Evolutionary conservation across 2,888 invertebrate species (phyloP).

Genomic region (Tineola bisselliella): DNA sequence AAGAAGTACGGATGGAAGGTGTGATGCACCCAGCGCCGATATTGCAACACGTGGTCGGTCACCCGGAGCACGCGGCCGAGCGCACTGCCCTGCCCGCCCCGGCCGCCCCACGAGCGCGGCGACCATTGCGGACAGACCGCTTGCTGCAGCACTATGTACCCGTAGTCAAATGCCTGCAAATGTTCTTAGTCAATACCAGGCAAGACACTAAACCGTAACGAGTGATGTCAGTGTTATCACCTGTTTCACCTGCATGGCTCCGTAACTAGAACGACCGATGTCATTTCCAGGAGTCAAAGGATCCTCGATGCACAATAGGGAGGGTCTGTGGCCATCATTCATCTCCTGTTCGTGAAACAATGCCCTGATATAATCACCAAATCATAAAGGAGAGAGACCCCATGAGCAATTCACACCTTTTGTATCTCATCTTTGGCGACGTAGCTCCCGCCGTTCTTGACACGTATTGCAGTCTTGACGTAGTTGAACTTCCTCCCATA

Average conservation of each 20-base stretch:
- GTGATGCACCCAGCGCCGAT: constrained; percentile 61
- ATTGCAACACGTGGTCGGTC: constrained; percentile 88
- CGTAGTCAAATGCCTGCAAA: constrained; percentile 92
- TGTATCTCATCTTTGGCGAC: constrained; percentile 94
- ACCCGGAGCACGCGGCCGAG: constrained; percentile 92
- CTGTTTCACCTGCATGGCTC: constrained; percentile 79
- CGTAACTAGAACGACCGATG: constrained; percentile 97
- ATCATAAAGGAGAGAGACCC: no score
- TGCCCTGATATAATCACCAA: no score
- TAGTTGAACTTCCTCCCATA: constrained; percentile 98
- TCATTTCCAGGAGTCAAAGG: constrained; percentile 96
- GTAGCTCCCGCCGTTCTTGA: constrained; percentile 93
- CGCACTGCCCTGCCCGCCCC: constrained; percentile 67
- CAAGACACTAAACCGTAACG: no score
- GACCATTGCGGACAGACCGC: constrained; percentile 69
- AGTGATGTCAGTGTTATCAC: no score
- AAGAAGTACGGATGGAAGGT: constrained; percentile 57
- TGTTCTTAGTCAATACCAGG: no score
- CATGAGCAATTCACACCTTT: constrained; percentile 47
- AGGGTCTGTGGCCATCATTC: constrained; percentile 93
- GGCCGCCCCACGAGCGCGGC: constrained; percentile 28
- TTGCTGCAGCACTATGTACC: constrained; percentile 84
- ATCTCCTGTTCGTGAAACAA: constrained; percentile 72
- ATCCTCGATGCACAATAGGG: constrained; percentile 96
- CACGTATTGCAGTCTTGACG: constrained; percentile 91